phyloP scores from a whole-genome alignment of 2,888 invertebrate species.

The Clusia tigrina region DNA sequence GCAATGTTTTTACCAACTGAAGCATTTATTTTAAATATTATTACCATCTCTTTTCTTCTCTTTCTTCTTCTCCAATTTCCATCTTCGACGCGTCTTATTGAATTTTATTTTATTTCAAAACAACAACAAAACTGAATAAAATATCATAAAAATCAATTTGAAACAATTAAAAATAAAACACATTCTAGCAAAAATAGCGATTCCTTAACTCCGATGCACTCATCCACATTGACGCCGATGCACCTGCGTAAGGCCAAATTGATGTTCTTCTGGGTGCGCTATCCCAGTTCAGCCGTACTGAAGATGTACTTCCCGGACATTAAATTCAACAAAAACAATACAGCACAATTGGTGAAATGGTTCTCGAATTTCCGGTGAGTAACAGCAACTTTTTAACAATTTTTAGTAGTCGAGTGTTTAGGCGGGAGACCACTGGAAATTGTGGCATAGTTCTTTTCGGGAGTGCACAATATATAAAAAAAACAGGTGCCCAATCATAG shows the following conservation, averaged over 20 bases:
- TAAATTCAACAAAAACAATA: conserved; percentile 99
- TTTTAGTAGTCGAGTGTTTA: too few species aligned
- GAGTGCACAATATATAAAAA: too few species aligned
- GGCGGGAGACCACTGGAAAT: too few species aligned
- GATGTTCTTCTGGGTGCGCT: conserved; percentile 99
- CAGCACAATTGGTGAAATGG: conserved; percentile 99
- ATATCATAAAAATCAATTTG: not conserved
- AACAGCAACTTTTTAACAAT: not conserved
- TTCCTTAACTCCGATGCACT: conserved; percentile 89
- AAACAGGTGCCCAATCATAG: too few species aligned
- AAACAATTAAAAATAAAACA: conserved; percentile 22
- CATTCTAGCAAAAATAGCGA: conserved; percentile 62
- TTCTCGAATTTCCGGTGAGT: conserved; percentile 99
- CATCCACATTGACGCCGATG: conserved; percentile 98
- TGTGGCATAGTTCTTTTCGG: too few species aligned
- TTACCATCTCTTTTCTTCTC: conserved; percentile 16
- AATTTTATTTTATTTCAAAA: conserved; percentile 22
- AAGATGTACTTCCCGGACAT: conserved; percentile 99
- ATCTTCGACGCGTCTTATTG: not conserved
- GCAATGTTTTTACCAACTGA: not conserved
- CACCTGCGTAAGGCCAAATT: conserved; percentile 99
- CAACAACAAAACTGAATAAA: conserved; percentile 43
- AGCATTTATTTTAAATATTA: not conserved
- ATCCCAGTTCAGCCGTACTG: conserved; percentile 97
- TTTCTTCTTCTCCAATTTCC: conserved; percentile 23